A percentile compares a stretch with the other conserved stretches of the same genome.
These are phyloP conservation scores for Tanytarsus gracilentus DNA, from an alignment of 2,888 invertebrate genomes.

Conservation along the genomic window DNA sequence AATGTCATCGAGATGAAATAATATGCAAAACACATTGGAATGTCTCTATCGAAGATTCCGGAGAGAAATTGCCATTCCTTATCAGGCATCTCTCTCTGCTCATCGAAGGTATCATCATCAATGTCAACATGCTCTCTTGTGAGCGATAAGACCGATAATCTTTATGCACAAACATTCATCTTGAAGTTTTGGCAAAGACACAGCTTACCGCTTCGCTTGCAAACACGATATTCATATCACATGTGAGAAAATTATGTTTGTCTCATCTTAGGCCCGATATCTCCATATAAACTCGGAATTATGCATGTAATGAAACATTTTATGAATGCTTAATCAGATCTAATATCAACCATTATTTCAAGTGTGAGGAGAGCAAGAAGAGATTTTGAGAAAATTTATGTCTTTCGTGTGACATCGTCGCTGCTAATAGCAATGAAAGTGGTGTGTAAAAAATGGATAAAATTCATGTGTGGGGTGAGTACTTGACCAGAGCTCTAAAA, in stretches of 20 bases:
- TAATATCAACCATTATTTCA: background rate
- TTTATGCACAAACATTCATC: constrained; percentile 16
- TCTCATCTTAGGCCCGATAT: too few relatives aligned
- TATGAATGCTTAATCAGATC: constrained; percentile 7
- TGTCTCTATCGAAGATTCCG: background rate
- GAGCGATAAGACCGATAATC: background rate
- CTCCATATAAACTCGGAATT: background rate
- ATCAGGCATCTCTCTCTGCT: constrained; percentile 2
- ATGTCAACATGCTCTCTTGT: background rate
- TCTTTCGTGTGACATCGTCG: background rate
- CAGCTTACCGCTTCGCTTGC: background rate
- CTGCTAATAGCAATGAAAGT: too few relatives aligned
- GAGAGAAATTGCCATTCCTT: background rate
- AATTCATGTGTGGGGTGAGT: too few relatives aligned
- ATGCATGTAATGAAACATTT: constrained; percentile 6
- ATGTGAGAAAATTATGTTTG: too few relatives aligned
- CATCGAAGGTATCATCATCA: constrained; percentile 2
- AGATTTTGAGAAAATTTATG: background rate
- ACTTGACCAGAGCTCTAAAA: too few relatives aligned
- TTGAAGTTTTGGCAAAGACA: background rate
- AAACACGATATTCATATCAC: too few relatives aligned
- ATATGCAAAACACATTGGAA: background rate
- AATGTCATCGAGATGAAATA: background rate
- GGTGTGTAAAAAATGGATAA: too few relatives aligned
- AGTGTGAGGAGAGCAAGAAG: background rate